Conservation (phyloP, 2,113 vertebrate genomes). For the Telmatochromis brachygnathus region DNA sequence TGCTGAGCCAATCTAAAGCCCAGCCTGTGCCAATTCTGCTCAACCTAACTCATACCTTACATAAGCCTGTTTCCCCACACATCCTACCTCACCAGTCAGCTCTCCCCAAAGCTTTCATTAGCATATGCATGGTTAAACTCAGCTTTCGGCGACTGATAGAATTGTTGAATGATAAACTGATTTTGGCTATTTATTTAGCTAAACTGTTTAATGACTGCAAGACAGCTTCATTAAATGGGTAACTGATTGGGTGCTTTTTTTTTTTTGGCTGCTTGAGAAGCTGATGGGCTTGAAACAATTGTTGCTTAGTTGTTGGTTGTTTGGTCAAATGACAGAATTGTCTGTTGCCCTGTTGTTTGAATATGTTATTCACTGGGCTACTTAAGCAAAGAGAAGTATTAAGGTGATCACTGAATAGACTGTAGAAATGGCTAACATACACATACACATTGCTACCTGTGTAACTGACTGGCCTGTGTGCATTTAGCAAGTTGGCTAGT, state of each 20-base stretch:
- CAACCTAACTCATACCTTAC: slow-evolving; percentile 42
- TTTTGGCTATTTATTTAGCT: background rate
- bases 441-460: background rate
- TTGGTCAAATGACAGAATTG: background rate
- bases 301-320: background rate
- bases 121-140: slow-evolving; percentile 26
- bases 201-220: background rate
- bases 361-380: background rate
- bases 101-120: slow-evolving; percentile 34
- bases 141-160: slow-evolving; percentile 1
- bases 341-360: background rate
- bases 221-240: background rate
- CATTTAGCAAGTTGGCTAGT: background rate
- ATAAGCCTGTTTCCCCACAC: slow-evolving; percentile 14
- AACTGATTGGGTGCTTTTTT: background rate
- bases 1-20: slow-evolving; percentile 36
- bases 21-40: slow-evolving; percentile 47
- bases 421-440: background rate
- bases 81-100: background rate
- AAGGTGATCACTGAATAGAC: background rate
- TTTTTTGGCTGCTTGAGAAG: background rate
- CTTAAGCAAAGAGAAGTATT: background rate
- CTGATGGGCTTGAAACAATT: background rate
- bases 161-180: background rate
- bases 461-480: background rate